Percentiles rank a stretch among this genome's conserved stretches.
Conservation (phyloP, 1,140 invertebrate species). For the Drosophila pseudoananassae region DNA sequence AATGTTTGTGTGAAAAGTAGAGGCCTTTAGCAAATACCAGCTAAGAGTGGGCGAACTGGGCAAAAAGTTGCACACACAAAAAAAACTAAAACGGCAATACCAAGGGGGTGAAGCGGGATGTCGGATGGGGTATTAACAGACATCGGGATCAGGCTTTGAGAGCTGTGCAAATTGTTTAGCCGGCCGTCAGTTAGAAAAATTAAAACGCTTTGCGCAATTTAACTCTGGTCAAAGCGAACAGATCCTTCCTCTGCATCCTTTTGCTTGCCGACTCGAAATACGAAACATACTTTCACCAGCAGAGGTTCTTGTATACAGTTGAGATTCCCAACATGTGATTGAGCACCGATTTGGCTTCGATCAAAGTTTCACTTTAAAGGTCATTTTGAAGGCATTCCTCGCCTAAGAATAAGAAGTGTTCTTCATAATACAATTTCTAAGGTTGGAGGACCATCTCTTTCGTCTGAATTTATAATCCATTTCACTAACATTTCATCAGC, state of each 20-base stretch:
- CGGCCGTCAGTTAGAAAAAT: conserved; percentile 33
- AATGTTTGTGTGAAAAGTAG: conserved; percentile 70
- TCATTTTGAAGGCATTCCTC: too few species aligned
- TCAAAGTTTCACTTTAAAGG: too few species aligned
- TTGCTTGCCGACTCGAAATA: neutral
- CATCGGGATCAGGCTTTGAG: conserved; percentile 44
- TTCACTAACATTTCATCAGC: conserved; percentile 43
- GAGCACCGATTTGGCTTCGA: too few species aligned
- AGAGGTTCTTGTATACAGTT: neutral
- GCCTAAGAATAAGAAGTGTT: too few species aligned
- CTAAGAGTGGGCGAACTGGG: neutral
- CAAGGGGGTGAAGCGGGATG: neutral
- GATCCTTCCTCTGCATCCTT: neutral
- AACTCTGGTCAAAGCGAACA: conserved; percentile 9
- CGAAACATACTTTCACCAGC: conserved; percentile 4
- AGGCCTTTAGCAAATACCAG: conserved; percentile 55
- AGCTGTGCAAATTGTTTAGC: conserved; percentile 49
- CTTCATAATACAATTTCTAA: conserved; percentile 1
- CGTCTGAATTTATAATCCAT: conserved; percentile 48
- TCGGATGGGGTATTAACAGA: conserved; percentile 20
- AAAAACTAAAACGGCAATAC: conserved; percentile 2
- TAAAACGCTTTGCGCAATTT: conserved; percentile 47
- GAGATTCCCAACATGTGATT: neutral
- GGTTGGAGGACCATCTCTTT: conserved; percentile 29
- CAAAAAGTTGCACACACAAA: conserved; percentile 2